Percentiles rank a stretch among this genome's conserved stretches.
Evolutionary conservation across 2,113 vertebrate species (phyloP).

Genomic region (Dicrurus megarhynchus): DNA sequence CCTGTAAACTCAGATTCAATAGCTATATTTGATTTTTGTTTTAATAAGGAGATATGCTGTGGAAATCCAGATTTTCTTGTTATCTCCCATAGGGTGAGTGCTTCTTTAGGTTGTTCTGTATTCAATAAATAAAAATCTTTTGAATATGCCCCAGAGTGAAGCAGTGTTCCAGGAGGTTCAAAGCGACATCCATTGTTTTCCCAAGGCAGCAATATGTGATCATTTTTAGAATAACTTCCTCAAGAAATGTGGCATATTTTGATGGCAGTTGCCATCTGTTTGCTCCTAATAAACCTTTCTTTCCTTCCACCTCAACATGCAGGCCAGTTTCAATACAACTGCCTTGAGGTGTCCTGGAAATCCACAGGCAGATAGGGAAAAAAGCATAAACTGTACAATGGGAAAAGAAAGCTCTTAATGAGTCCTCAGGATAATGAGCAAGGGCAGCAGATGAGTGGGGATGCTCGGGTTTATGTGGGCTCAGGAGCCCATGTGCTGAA

Average conservation of each 20-base stretch:
- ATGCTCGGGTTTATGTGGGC: fast-evolving
- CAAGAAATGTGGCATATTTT: background rate
- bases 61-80: background rate
- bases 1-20: background rate
- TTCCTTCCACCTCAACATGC: background rate
- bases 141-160: background rate
- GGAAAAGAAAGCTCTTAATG: background rate
- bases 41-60: background rate
- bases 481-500: fast-evolving
- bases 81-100: background rate
- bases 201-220: background rate
- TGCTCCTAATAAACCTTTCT: background rate
- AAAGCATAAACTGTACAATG: background rate
- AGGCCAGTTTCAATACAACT: background rate
- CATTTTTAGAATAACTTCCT: background rate
- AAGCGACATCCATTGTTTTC: background rate
- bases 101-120: background rate
- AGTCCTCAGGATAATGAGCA: fast-evolving
- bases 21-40: background rate
- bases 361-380: background rate
- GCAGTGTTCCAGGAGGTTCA: background rate
- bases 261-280: background rate
- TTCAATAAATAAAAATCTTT: background rate
- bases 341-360: background rate
- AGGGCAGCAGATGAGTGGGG: background rate